Conservation (phyloP, 1,140 invertebrate species). For the Drosophila nebulosa region DNA sequence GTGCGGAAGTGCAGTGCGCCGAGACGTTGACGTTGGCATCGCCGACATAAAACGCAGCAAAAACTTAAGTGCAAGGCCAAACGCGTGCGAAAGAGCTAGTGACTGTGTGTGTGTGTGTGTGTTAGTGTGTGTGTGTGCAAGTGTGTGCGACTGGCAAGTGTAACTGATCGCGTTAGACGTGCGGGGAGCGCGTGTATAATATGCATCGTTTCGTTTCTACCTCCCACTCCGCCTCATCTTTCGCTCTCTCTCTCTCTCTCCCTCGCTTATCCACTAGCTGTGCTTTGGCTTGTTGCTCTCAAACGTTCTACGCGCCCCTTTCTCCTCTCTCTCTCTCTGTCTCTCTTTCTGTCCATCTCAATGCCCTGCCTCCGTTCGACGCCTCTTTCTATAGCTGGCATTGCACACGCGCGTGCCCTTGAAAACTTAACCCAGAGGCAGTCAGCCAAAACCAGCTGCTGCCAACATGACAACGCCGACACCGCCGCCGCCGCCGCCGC, state of each 20-base stretch:
- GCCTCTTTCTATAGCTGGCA: constrained; percentile 7
- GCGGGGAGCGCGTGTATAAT: constrained; percentile 40
- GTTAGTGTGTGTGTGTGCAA: constrained; percentile 1
- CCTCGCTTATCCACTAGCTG: not conserved
- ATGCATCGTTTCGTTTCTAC: not conserved
- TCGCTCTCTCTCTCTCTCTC: not conserved
- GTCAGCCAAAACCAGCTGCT: constrained; percentile 36
- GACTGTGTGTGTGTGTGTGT: constrained; percentile 3
- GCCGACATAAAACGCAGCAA: constrained; percentile 48
- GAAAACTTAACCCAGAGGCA: constrained; percentile 70
- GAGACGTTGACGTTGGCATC: constrained; percentile 25
- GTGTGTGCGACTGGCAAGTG: constrained; percentile 40
- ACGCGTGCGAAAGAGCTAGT: constrained; percentile 56
- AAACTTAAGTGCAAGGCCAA: constrained; percentile 64
- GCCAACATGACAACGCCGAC: constrained; percentile 37
- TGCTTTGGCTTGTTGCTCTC: not conserved
- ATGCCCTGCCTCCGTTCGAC: not conserved
- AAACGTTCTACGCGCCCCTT: not conserved
- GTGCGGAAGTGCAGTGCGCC: constrained; percentile 68
- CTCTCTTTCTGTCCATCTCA: too few relatives aligned
- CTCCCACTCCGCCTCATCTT: not conserved
- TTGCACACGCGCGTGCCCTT: constrained; percentile 66
- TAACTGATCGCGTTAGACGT: constrained; percentile 61
- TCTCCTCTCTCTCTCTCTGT: not conserved
- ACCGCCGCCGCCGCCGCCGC: constrained; percentile 12